Conservation (phyloP, 2,113 vertebrate genomes). For the human (Homo sapiens) region GRCh38 chr20:19032001-19032500, state of each 20-base stretch:
- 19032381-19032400: not conserved
- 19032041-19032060: not conserved
- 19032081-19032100: not conserved
- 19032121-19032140: not conserved
- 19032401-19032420: not conserved
- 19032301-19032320: not conserved
- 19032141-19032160: not conserved
- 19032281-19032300: not conserved
- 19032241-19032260: not conserved
- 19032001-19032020: not conserved
- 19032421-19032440: not conserved
- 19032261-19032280: not conserved
- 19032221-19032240: not conserved
- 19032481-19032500: no score
- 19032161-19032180: not conserved
- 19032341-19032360: not conserved
- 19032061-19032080: not conserved
- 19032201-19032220: not conserved
- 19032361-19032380: not conserved
- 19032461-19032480: not conserved
- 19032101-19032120: not conserved
- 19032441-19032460: not conserved
- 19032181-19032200: not conserved
- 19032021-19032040: not conserved
- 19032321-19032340: not conserved